A percentile compares a stretch with the other conserved stretches of the same genome.
These are phyloP conservation scores for Atrina japonica DNA, from an alignment of 2,888 invertebrate species.

Conservation along the genomic window DNA sequence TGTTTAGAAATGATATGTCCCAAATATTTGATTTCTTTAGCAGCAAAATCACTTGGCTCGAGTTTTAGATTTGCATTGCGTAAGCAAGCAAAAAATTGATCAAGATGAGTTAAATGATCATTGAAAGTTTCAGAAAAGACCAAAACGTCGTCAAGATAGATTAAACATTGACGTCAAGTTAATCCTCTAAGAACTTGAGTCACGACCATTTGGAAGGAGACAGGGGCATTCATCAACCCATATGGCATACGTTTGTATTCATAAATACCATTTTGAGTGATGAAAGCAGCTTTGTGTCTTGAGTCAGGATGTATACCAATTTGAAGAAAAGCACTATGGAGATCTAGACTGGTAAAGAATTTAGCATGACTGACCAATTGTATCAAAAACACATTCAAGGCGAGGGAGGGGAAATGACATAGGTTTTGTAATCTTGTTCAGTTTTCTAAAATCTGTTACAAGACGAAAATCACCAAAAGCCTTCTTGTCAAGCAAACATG, in stretches of 20 bases:
- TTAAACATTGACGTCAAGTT: slow-evolving; percentile 16
- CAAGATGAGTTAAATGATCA: slow-evolving; percentile 31
- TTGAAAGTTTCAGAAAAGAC: slow-evolving; percentile 36
- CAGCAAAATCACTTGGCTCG: slow-evolving; percentile 46
- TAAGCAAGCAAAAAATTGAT: slow-evolving; percentile 45
- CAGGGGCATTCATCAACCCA: too few relatives aligned
- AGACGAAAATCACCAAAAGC: background rate
- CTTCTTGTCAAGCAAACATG: background rate
- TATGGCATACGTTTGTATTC: too few relatives aligned
- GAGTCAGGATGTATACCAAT: too few relatives aligned
- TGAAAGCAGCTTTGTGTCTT: too few relatives aligned
- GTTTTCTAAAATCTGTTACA: background rate
- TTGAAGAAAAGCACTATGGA: too few relatives aligned
- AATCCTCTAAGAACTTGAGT: too few relatives aligned
- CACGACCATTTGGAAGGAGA: too few relatives aligned
- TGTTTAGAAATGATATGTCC: slow-evolving; percentile 52
- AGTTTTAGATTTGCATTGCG: slow-evolving; percentile 46
- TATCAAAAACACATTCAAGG: slow-evolving; percentile 3
- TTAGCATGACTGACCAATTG: too few relatives aligned
- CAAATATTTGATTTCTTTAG: slow-evolving; percentile 42
- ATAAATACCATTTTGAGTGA: too few relatives aligned
- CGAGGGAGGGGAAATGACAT: slow-evolving; percentile 1
- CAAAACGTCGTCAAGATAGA: slow-evolving; percentile 53
- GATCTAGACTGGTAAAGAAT: too few relatives aligned
- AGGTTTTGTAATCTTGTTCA: slow-evolving; percentile 3